Evolutionary conservation across 2,888 invertebrate species (phyloP), one percentile per base, ranked within the genome.

Genomic region (Pseudolycoriella hygida): DNA sequence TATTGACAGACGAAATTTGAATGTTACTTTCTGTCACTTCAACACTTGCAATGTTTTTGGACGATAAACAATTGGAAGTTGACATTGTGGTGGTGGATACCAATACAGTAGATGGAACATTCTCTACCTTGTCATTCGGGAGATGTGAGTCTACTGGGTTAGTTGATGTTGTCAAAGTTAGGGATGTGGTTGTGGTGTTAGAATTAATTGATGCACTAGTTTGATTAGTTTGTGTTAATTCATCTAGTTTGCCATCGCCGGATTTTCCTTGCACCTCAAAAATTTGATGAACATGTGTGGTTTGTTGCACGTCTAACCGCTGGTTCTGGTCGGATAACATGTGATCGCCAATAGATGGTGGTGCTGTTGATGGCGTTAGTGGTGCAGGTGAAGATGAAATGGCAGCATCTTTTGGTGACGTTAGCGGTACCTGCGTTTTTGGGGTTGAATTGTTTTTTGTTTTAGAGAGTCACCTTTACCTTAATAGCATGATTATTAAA

Each of bases 311-410:
- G 17, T 45, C 47, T 31, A 34, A 31, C 46, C 46, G 46, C 43
- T 15, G 43, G n/a, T 15, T 14, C n/a, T 18, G 47, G 38, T 41
- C 48, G 60, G 58, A 57, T 60, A 58, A 60, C 62, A 53, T 63
- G 61, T 58, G 60, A 32, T 17, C 32, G 20, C 38, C 32, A 32
- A 32, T 39, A 31, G 44, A 20, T 44, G 44, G 11, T 25, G 44
- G 17, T 39, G 44, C 44, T 30, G 32, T 14, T 15, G 42, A 42
- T 25, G 25, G 25, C 11, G 44, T 34, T 32, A 18, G 15, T 30
- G 47, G 34, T 18, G 38, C 30, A 25, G 46, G 19, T 43, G 37
- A 18, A 18, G 47, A 41, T 38, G 38, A 44, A 17, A 30, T 41
- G 17, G 40, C 37, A 32, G 45, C 45, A 32, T 45, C 45, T 45